Percentiles rank a stretch among this genome's conserved stretches.
Conservation (phyloP, 2,888 invertebrate species). For the Dynastes hyllus region DNA sequence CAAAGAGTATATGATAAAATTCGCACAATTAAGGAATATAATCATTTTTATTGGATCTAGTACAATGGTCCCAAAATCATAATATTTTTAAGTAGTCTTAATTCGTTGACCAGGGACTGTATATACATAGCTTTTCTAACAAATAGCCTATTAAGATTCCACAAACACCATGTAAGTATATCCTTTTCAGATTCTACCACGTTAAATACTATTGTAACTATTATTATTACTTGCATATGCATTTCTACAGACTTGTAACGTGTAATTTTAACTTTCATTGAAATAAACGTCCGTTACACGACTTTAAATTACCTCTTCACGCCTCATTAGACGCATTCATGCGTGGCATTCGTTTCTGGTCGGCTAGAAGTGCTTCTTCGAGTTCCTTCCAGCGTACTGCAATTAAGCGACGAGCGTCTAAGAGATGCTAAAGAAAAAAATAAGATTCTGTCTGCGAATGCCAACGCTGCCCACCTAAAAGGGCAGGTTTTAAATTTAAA, state of each 20-base stretch:
- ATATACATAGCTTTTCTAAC: too few species aligned
- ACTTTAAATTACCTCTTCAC: slow-evolving; percentile 20
- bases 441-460: too few species aligned
- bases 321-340: slow-evolving; percentile 28
- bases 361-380: not conserved
- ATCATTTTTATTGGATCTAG: too few species aligned
- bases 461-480: too few species aligned
- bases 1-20: too few species aligned
- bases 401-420: not conserved
- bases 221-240: not conserved
- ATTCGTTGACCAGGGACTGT: too few species aligned
- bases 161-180: not conserved
- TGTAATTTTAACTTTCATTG: slow-evolving; percentile 31
- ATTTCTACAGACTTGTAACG: not conserved
- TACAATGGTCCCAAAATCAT: too few species aligned
- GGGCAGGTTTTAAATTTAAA: too few species aligned
- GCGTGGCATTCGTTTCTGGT: not conserved
- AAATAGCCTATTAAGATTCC: not conserved
- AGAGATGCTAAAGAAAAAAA: too few species aligned
- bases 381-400: not conserved
- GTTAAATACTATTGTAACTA: not conserved
- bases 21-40: too few species aligned
- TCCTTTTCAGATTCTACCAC: not conserved
- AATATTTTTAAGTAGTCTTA: too few species aligned
- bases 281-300: not conserved